These are phyloP conservation scores for Tetranychus piercei DNA, from an alignment of 2,888 invertebrate species.

Conservation along the genomic window DNA sequence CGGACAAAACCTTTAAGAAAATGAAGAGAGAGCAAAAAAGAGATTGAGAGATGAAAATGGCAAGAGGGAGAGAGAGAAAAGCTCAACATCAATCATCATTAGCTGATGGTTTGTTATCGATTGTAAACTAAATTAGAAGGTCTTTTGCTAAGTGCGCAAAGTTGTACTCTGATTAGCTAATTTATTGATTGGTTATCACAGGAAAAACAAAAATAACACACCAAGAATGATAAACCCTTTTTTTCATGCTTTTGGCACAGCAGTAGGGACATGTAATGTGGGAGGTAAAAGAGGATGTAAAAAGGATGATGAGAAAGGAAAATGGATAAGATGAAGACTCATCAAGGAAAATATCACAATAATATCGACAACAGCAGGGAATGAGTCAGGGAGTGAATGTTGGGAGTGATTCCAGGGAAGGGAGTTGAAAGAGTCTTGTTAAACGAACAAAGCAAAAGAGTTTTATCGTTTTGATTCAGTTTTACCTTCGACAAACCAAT, in stretches of 20 bases:
- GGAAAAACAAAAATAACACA: background rate
- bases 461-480: background rate
- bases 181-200: background rate
- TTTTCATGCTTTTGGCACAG: background rate
- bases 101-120: background rate
- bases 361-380: background rate
- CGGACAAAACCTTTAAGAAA: background rate
- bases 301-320: background rate
- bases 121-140: background rate
- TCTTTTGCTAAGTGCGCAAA: background rate
- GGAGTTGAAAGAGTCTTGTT: too few species aligned
- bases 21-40: background rate
- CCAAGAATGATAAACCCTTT: background rate
- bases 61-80: background rate
- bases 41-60: background rate
- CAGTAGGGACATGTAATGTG: background rate
- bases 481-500: background rate
- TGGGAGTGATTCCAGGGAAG: background rate
- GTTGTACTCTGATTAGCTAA: background rate
- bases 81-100: background rate
- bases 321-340: background rate
- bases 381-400: background rate
- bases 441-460: too few species aligned
- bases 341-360: background rate
- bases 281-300: background rate